Conservation (phyloP, 2,797 vertebrate species). For the Astyanax mexicanus region DNA sequence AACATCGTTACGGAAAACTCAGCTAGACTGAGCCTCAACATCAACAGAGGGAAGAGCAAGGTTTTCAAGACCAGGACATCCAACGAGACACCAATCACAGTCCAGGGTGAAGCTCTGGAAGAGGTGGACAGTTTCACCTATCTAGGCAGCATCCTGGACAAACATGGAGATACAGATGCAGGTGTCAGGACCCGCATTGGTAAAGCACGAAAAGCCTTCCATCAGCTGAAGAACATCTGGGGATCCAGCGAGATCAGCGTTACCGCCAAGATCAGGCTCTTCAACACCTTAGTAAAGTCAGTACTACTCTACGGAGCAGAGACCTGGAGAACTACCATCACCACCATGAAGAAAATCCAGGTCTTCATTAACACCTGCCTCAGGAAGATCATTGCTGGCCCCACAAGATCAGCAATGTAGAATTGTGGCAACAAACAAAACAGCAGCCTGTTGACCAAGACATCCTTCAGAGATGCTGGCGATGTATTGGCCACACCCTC, state of each 20-base stretch:
- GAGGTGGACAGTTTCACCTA: slow-evolving; percentile 18
- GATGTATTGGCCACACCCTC: slow-evolving; percentile 9
- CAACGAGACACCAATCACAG: no score
- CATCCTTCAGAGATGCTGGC: no score
- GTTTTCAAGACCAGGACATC: background rate
- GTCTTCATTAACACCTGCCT: no score
- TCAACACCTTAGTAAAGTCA: slow-evolving; percentile 5
- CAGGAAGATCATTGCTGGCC: no score
- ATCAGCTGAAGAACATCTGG: no score
- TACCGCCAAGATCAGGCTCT: slow-evolving; percentile 23
- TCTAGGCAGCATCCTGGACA: slow-evolving; percentile 16
- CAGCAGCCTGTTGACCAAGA: no score
- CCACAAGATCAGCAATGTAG: no score
- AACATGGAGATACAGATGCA: slow-evolving; percentile 17
- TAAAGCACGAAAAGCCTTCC: slow-evolving; percentile 24
- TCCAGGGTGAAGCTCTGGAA: background rate
- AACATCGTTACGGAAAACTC: no score
- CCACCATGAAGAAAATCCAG: no score
- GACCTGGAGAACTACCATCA: background rate
- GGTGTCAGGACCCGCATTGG: slow-evolving; percentile 4
- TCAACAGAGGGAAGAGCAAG: background rate
- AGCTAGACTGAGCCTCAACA: slow-evolving; percentile 17
- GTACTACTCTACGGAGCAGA: slow-evolving; percentile 8
- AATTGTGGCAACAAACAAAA: no score
- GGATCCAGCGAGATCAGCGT: no score